Evolutionary conservation across 2,888 invertebrate genomes (phyloP).

Genomic region (Platycheirus rosarum): DNA sequence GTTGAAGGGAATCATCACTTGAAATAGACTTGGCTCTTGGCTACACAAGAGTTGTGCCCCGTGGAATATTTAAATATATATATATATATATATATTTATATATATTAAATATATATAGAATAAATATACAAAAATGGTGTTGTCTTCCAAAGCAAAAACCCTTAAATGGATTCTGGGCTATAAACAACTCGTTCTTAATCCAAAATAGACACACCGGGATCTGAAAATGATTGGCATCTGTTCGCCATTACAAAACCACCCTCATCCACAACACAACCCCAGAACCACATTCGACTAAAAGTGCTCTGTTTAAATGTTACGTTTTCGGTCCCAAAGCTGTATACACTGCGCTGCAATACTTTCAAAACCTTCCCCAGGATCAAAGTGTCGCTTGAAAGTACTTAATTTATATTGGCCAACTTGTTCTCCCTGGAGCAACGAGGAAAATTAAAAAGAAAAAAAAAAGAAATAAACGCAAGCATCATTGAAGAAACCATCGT

Average conservation of each 20-base stretch:
- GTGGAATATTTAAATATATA: too few relatives aligned
- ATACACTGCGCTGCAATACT: constrained; percentile 2
- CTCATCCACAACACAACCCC: not conserved
- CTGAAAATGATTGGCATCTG: not conserved
- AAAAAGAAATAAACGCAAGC: constrained; percentile 25
- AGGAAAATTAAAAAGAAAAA: constrained; percentile 3
- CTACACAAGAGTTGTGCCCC: too few relatives aligned
- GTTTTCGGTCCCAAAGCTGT: not conserved
- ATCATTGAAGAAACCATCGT: constrained; percentile 7
- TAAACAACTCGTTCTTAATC: too few relatives aligned
- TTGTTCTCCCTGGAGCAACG: not conserved
- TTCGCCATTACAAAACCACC: not conserved
- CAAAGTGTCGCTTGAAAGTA: constrained; percentile 38
- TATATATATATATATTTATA: too few relatives aligned
- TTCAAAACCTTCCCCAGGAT: constrained; percentile 16
- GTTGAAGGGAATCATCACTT: too few relatives aligned
- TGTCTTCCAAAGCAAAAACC: too few relatives aligned
- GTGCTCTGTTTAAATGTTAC: not conserved
- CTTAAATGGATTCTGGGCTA: too few relatives aligned
- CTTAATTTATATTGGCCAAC: constrained; percentile 57
- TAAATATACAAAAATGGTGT: too few relatives aligned
- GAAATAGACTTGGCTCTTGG: too few relatives aligned
- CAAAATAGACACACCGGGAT: not conserved
- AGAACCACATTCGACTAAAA: not conserved
- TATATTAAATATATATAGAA: too few relatives aligned